These are phyloP conservation scores for Tineola bisselliella DNA, from an alignment of 2,888 invertebrate species.

Conservation along the genomic window DNA sequence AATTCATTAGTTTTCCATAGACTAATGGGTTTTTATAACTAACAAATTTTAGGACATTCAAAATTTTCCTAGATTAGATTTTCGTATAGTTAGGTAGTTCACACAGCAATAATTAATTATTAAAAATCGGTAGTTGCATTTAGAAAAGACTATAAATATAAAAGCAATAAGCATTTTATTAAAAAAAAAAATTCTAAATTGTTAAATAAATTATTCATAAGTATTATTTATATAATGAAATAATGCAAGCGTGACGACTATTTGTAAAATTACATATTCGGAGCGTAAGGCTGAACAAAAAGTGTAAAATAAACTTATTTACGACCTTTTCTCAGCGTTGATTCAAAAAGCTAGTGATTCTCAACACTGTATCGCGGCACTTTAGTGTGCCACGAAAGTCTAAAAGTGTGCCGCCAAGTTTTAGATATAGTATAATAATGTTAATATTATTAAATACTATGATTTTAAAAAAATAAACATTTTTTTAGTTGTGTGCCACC, in stretches of 20 bases:
- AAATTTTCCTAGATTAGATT: slow-evolving; percentile 24
- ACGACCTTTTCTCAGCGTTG: too few species aligned
- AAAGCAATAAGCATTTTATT: slow-evolving; percentile 4
- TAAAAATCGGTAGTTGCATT: slow-evolving; percentile 2
- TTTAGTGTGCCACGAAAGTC: too few species aligned
- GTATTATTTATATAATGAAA: background rate
- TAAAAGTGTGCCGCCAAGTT: too few species aligned
- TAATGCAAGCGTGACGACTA: background rate
- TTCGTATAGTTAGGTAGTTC: slow-evolving; percentile 46
- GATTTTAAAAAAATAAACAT: too few species aligned
- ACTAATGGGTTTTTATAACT: background rate
- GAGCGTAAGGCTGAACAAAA: background rate
- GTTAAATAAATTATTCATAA: background rate
- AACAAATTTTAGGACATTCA: background rate
- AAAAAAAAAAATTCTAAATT: background rate
- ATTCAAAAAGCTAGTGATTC: too few species aligned
- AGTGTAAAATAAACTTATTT: too few species aligned
- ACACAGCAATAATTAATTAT: slow-evolving; percentile 50
- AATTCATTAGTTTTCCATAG: background rate
- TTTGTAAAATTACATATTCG: background rate
- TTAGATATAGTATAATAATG: too few species aligned
- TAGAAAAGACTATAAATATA: background rate
- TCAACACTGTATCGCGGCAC: too few species aligned
- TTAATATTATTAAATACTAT: too few species aligned
- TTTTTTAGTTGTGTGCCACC: too few species aligned